These are phyloP conservation scores for Apistogramma diplotaenia DNA, from an alignment of 2,113 vertebrate genomes.

Conservation along the genomic window DNA sequence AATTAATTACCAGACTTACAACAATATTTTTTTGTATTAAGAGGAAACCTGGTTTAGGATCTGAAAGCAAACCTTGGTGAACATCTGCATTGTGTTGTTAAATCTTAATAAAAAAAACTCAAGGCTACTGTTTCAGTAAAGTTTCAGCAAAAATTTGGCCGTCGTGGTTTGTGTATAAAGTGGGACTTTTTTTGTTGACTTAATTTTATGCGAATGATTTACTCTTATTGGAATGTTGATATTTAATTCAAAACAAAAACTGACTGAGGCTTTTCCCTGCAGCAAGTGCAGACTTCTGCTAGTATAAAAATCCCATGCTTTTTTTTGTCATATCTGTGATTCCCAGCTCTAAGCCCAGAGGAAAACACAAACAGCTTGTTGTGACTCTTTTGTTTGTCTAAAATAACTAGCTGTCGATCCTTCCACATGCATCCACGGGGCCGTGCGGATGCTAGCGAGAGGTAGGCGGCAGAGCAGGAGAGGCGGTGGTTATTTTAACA, in stretches of 20 bases:
- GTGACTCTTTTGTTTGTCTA: slow-evolving; percentile 21
- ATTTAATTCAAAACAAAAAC: background rate
- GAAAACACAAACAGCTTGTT: slow-evolving; percentile 1
- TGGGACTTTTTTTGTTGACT: background rate
- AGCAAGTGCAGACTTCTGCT: background rate
- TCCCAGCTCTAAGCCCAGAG: background rate
- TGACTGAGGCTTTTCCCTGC: background rate
- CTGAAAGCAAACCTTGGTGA: background rate
- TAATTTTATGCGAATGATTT: background rate
- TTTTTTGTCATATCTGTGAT: background rate
- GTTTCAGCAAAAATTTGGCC: slow-evolving; percentile 13
- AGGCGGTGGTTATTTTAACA: slow-evolving; percentile 71
- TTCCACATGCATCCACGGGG: slow-evolving; percentile 8
- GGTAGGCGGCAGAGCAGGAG: slow-evolving; percentile 30
- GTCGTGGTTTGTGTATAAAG: background rate
- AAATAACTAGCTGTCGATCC: slow-evolving; percentile 33
- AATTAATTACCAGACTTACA: background rate
- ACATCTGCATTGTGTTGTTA: background rate
- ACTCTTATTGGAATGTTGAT: background rate
- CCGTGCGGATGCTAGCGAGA: slow-evolving; percentile 40
- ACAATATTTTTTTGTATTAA: background rate
- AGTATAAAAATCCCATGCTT: background rate
- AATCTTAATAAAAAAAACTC: slow-evolving; percentile 10
- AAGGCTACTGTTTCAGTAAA: slow-evolving; percentile 46
- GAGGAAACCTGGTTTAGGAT: background rate